Base-by-base conservation (phyloP, 2,888 invertebrate genomes). In the Argyra leucocephala region DNA sequence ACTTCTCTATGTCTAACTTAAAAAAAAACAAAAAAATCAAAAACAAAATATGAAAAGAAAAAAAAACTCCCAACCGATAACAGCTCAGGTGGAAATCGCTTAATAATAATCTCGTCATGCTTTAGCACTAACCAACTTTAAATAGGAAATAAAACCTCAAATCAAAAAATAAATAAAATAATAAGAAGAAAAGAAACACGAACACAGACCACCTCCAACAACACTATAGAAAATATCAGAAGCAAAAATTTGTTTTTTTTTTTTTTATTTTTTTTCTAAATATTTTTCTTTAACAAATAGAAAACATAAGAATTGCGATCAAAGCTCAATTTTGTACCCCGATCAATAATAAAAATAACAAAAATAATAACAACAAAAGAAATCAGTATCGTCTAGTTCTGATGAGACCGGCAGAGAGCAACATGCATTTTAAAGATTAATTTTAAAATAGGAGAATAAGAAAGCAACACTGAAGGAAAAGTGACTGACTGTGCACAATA, bases 61-160 rank as follows among this genome's bases (percentile, higher is more conserved):
- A 48, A 48, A 48, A 48, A 48, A 48, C 48, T 48, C 15, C 48
- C 48, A 18, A 48, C 48, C 48, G 48, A 48, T 48, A 12, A 48
- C 18, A 48, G 48, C 48, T 48, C 48, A 48, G 48, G 48, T 48
- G 48, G 48, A 48, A 48, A 48, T 48, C 48, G 48, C 18, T 15
- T 48, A 48, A 48, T 48, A 48, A 48, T 48, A 48, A 48, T 48
- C 48, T 48, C 48, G 48, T 48, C 48, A 48, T 48, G 48, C 48
- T 48, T 48, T 15, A 48, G 18, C 48, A 48, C 18, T 15, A 18
- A 48, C 9, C 9, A 48, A 7, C 31, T 18, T 18, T 48, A n/a
- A 48, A 48, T 48, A 48, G 18, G 48, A 48, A 48, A 4, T 18
- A 48, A 12, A 48, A 48, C 12, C 12, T 3, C 3, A 37, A 37